These are phyloP conservation scores for Phylloscopus trochiloides DNA, from an alignment of 2,113 vertebrate species.

Conservation along the genomic window DNA sequence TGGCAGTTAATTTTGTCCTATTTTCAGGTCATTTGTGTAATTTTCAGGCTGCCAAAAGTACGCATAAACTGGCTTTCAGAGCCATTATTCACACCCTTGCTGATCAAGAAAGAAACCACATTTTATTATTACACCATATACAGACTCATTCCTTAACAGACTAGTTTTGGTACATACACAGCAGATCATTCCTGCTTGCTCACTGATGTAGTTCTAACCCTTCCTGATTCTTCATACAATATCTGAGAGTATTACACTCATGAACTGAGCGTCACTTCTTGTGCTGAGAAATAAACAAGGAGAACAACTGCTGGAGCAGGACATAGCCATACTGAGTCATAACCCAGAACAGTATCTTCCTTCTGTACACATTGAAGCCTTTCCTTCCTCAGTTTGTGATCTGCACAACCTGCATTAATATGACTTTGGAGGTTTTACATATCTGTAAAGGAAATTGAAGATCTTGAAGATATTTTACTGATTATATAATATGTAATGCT, in stretches of 20 bases:
- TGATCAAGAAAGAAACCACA: constrained; percentile 38
- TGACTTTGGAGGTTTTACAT: neutral
- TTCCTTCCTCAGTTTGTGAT: neutral
- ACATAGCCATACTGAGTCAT: neutral
- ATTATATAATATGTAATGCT: neutral
- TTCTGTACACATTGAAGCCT: neutral
- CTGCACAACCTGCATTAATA: neutral
- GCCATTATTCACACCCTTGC: constrained; percentile 6
- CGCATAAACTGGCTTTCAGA: constrained; percentile 21
- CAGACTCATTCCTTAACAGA: neutral
- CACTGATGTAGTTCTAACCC: neutral
- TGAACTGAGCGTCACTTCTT: neutral
- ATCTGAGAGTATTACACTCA: neutral
- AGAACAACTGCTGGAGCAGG: neutral
- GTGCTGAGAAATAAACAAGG: neutral
- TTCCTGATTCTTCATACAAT: neutral
- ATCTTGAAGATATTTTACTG: neutral
- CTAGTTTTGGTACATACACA: neutral
- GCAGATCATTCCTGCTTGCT: neutral
- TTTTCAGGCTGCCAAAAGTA: constrained; percentile 39
- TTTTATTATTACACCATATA: neutral
- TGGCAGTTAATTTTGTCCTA: constrained; percentile 61
- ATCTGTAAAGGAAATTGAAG: neutral
- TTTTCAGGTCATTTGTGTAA: constrained; percentile 21
- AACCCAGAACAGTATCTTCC: neutral